Conservation (phyloP, 2,113 vertebrate genomes). For the Oreochromis aureus region DNA sequence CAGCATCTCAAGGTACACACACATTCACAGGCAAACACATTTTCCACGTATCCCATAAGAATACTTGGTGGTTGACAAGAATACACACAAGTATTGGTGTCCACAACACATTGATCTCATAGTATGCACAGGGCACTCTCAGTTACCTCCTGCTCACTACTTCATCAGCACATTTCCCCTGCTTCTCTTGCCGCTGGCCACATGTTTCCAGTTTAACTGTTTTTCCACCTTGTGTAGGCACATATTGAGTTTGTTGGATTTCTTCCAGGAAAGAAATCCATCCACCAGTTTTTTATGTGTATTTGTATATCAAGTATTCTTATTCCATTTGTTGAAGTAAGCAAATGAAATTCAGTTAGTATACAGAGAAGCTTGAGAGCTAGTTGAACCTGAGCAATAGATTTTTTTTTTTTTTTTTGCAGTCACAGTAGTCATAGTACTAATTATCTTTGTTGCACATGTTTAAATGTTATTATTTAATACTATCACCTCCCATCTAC, state of each 20-base stretch:
- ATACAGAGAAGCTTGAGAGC: neutral
- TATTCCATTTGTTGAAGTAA: neutral
- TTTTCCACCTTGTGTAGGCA: neutral
- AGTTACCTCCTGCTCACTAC: neutral
- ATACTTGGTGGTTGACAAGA: neutral
- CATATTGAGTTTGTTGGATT: neutral
- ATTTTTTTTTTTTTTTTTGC: neutral
- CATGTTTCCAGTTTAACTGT: neutral
- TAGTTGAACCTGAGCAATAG: neutral
- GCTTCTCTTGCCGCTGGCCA: neutral
- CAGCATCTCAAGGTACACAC: conserved; percentile 90
- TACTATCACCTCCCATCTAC: neutral
- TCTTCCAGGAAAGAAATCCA: neutral
- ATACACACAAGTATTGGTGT: neutral
- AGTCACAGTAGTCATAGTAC: neutral
- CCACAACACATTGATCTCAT: neutral
- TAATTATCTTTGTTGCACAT: neutral
- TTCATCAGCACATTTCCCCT: neutral
- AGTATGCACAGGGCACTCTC: neutral
- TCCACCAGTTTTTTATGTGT: neutral
- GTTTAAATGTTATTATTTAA: neutral
- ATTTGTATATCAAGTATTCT: neutral
- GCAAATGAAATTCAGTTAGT: neutral
- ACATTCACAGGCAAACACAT: neutral
- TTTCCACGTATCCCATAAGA: neutral